phyloP scores from a whole-genome alignment of 2,888 invertebrate species.

The Drosophila paranaensis region DNA sequence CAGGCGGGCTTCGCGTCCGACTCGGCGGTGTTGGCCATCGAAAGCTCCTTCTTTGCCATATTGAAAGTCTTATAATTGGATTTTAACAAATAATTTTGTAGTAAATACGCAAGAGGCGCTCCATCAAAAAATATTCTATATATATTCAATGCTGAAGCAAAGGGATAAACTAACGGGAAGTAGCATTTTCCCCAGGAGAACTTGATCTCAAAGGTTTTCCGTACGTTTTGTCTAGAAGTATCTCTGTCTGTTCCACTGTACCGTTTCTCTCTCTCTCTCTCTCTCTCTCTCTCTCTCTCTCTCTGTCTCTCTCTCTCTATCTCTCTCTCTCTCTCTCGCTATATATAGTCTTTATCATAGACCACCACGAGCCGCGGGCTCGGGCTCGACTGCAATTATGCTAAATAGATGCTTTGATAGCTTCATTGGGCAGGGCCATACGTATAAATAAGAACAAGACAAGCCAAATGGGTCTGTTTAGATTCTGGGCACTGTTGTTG shows the following conservation, averaged over 20 bases:
- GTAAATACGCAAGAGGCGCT: background rate
- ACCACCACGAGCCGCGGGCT: constrained; percentile 46
- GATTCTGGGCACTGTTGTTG: constrained; percentile 51
- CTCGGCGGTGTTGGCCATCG: background rate
- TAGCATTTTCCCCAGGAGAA: background rate
- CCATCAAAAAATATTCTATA: constrained; percentile 1
- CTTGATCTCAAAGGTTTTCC: background rate
- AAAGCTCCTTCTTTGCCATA: constrained; percentile 21
- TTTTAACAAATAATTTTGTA: constrained; percentile 50
- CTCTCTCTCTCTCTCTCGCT: background rate
- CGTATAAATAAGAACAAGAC: constrained; percentile 70
- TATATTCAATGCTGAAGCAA: constrained; percentile 4
- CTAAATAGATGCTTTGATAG: constrained; percentile 74
- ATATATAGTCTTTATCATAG: constrained; percentile 27
- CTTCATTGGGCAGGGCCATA: constrained; percentile 64
- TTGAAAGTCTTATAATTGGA: constrained; percentile 14
- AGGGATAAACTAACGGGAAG: background rate
- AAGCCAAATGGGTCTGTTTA: constrained; percentile 57
- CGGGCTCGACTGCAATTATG: constrained; percentile 65
- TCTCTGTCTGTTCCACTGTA: constrained; percentile 35
- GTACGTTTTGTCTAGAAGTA: background rate
- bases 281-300: too few relatives aligned
- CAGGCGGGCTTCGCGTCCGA: constrained; percentile 19
- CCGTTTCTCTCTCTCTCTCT: too few relatives aligned
- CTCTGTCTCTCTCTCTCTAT: too few relatives aligned